Evolutionary conservation across 2,888 invertebrate species (phyloP).

Genomic region (Coelinius sp.): DNA sequence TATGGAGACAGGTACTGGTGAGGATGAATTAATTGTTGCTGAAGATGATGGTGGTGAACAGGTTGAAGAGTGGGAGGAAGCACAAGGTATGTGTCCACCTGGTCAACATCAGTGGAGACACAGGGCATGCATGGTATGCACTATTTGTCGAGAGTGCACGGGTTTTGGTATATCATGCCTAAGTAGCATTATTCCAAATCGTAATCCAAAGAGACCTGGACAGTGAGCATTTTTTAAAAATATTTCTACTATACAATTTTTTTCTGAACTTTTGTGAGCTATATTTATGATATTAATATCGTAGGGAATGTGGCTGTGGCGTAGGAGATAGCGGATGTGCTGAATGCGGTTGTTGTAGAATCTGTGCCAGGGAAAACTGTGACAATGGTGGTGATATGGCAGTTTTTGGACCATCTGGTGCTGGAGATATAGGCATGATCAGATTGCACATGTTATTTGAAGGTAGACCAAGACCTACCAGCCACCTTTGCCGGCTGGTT

Average conservation of each 20-base stretch:
- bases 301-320: slow-evolving; percentile 93
- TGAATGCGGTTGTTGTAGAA: slow-evolving; percentile 91
- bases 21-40: slow-evolving; percentile 64
- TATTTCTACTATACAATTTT: neutral
- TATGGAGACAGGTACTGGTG: slow-evolving; percentile 73
- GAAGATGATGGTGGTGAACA: slow-evolving; percentile 69
- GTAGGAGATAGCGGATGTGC: slow-evolving; percentile 95
- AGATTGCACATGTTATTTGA: slow-evolving; percentile 73
- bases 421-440: slow-evolving; percentile 74
- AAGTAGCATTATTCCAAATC: slow-evolving; percentile 81
- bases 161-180: slow-evolving; percentile 91
- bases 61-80: slow-evolving; percentile 74
- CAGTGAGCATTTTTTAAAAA: slow-evolving; percentile 82
- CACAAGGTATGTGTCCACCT: slow-evolving; percentile 76
- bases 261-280: neutral
- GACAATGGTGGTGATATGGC: slow-evolving; percentile 70
- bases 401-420: slow-evolving; percentile 69
- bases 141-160: slow-evolving; percentile 92
- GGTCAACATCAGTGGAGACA: slow-evolving; percentile 86
- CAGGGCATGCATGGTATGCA: slow-evolving; percentile 90
- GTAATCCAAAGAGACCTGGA: slow-evolving; percentile 78
- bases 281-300: slow-evolving; percentile 21
- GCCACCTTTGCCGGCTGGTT: slow-evolving; percentile 38
- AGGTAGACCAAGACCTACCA: slow-evolving; percentile 57
- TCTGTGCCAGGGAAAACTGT: slow-evolving; percentile 83